phyloP scores from a whole-genome alignment of 2,113 vertebrate species.

The Corythaeola cristata region DNA sequence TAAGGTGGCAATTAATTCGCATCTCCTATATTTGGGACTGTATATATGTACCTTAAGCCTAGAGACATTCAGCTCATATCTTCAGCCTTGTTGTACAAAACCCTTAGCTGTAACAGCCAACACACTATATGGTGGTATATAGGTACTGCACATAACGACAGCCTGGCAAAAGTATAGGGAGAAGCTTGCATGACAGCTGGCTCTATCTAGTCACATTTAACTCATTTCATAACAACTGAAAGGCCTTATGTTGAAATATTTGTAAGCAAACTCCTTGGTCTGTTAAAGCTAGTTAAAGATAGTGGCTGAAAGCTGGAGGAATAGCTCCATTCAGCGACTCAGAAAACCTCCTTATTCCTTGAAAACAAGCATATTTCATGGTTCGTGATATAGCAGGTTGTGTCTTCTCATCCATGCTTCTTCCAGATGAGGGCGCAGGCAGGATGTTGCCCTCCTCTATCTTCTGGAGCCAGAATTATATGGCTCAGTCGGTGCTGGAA shows the following conservation, averaged over 20 bases:
- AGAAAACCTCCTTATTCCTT: neutral
- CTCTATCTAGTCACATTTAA: slow-evolving; percentile 39
- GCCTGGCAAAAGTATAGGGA: slow-evolving; percentile 16
- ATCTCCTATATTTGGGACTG: neutral
- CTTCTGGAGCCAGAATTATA: neutral
- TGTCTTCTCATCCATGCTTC: neutral
- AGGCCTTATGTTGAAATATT: slow-evolving; percentile 55
- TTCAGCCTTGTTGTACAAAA: neutral
- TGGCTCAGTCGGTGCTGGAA: neutral
- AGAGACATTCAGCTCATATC: neutral
- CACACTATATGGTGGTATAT: neutral
- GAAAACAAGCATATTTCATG: neutral
- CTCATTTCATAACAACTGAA: slow-evolving; percentile 50
- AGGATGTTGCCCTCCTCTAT: neutral
- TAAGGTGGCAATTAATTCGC: neutral
- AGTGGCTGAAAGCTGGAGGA: neutral
- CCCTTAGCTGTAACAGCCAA: neutral
- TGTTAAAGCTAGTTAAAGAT: neutral
- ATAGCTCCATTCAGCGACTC: neutral
- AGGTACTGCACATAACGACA: neutral
- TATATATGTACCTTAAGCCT: neutral
- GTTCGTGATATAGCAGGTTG: neutral
- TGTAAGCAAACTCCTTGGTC: slow-evolving; percentile 34
- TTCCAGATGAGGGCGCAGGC: neutral
- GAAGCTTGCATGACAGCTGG: slow-evolving; percentile 45